A percentile compares a stretch with the other conserved stretches of the same genome.
phyloP scores from a whole-genome alignment of 2,888 invertebrate species.

The Eurytoma californica region DNA sequence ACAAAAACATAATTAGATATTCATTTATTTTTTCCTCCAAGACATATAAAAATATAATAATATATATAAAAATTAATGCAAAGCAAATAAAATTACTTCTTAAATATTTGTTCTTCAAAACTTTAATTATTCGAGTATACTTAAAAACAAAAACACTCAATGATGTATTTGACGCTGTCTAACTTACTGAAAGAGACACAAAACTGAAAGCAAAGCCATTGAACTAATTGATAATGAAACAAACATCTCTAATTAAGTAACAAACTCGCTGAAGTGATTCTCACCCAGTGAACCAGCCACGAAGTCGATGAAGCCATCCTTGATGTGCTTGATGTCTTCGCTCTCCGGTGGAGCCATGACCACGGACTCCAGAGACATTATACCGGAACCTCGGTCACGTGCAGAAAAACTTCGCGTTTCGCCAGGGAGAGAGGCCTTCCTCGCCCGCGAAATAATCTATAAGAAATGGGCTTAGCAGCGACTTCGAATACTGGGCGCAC shows the following conservation, averaged over 20 bases:
- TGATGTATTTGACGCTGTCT: too few species aligned
- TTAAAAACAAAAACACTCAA: too few species aligned
- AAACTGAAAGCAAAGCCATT: neutral
- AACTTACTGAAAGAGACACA: too few species aligned
- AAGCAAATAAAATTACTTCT: too few species aligned
- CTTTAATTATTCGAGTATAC: too few species aligned
- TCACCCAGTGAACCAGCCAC: slow-evolving; percentile 88
- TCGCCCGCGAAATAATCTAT: slow-evolving; percentile 6
- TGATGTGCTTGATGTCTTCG: slow-evolving; percentile 72
- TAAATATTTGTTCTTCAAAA: too few species aligned
- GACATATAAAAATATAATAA: too few species aligned
- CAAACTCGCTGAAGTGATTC: slow-evolving; percentile 35
- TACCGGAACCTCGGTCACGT: neutral
- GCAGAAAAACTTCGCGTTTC: neutral
- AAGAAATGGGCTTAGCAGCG: neutral
- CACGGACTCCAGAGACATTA: slow-evolving; percentile 37
- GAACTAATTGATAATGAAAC: neutral
- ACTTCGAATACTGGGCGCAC: slow-evolving; percentile 25
- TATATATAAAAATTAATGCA: too few species aligned
- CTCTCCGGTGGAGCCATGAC: neutral
- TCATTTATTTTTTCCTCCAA: too few species aligned
- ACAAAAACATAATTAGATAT: too few species aligned
- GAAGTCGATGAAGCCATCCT: slow-evolving; percentile 87
- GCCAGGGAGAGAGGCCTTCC: neutral
- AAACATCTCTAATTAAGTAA: neutral